A percentile compares a stretch with the other conserved stretches of the same genome.
phyloP scores from a whole-genome alignment of 1,140 invertebrate species.

The Aphaenogaster rudis region DNA sequence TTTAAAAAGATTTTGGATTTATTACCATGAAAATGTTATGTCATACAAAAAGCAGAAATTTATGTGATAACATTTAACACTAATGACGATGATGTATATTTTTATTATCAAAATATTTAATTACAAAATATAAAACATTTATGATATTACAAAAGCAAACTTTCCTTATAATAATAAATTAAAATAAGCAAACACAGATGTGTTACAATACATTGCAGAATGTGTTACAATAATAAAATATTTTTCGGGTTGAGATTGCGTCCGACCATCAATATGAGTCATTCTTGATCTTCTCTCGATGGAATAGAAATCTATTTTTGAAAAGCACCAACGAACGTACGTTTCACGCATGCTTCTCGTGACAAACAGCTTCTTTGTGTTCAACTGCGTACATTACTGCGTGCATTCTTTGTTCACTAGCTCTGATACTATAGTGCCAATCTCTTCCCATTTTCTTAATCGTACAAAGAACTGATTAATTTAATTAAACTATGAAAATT shows the following conservation, averaged over 20 bases:
- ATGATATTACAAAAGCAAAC: background rate
- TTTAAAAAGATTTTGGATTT: background rate
- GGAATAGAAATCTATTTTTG: constrained; percentile 50
- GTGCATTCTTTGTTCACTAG: constrained; percentile 34
- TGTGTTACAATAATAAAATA: background rate
- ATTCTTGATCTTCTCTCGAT: constrained; percentile 1
- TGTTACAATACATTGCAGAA: background rate
- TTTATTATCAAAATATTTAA: background rate
- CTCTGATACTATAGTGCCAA: background rate
- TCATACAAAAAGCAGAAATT: background rate
- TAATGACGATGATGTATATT: background rate
- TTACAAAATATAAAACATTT: background rate
- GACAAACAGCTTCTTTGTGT: constrained; percentile 56
- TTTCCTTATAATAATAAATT: background rate
- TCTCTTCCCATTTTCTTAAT: background rate
- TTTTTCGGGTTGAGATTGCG: background rate
- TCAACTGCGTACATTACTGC: background rate
- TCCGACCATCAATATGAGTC: background rate
- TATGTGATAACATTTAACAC: background rate
- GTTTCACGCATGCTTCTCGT: constrained; percentile 21
- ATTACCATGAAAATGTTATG: background rate
- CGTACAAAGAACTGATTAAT: background rate
- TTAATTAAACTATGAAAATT: background rate
- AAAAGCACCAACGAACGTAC: constrained; percentile 5
- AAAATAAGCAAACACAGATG: background rate